Conservation (phyloP, 2,113 vertebrate genomes). For the human region DNA sequence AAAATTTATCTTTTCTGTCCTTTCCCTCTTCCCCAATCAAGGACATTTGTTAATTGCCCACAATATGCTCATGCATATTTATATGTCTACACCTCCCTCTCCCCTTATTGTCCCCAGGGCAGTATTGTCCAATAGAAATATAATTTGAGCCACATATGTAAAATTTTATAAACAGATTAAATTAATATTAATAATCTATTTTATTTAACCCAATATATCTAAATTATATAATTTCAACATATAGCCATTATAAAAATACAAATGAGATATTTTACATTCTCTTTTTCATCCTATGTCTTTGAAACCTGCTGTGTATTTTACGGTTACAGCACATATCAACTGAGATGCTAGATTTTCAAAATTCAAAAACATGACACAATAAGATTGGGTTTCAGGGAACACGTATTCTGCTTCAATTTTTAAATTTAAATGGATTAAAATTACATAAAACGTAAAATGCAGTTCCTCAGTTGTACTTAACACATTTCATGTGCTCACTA, state of each 20-base stretch:
- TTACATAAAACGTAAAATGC: neutral
- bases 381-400: neutral
- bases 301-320: constrained; percentile 26
- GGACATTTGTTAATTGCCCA: constrained; percentile 42
- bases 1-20: constrained; percentile 10
- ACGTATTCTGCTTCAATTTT: neutral
- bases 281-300: neutral
- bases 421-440: neutral
- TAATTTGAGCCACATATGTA: neutral
- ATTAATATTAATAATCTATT: constrained; percentile 30
- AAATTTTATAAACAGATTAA: constrained; percentile 10
- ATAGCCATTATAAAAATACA: neutral
- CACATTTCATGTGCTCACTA: neutral
- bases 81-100: neutral
- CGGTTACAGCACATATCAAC: neutral
- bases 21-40: constrained; percentile 49
- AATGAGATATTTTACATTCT: neutral
- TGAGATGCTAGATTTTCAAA: neutral
- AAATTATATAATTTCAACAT: constrained; percentile 1
- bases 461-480: neutral
- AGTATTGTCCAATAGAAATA: constrained; percentile 1
- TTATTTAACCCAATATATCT: neutral
- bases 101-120: neutral
- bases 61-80: constrained; percentile 51
- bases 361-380: neutral